Conservation (phyloP, 2,797 vertebrate species). For the Liasis olivaceus region DNA sequence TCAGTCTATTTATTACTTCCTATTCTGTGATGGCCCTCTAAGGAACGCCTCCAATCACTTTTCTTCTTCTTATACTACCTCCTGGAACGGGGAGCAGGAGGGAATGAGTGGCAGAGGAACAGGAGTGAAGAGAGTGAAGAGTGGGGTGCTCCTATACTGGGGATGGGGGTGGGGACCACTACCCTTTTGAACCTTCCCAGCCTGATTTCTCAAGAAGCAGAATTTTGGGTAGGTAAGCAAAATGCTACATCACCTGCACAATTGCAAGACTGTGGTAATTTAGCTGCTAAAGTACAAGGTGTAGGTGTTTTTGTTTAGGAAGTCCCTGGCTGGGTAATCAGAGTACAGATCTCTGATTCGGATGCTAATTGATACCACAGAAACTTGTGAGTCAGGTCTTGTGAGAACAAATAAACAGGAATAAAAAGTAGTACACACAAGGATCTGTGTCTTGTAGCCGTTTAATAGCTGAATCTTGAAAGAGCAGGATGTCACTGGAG, state of each 20-base stretch:
- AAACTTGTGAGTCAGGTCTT: background rate
- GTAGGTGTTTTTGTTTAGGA: background rate
- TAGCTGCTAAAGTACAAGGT: background rate
- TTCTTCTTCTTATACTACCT: background rate
- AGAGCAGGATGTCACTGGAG: background rate
- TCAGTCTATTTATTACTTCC: background rate
- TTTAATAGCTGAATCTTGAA: background rate
- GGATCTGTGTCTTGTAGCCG: background rate
- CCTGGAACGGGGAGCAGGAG: background rate
- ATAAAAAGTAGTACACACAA: background rate
- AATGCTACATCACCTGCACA: background rate
- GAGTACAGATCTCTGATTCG: background rate
- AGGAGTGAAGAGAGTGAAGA: background rate
- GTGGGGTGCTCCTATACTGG: background rate
- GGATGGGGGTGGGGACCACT: background rate
- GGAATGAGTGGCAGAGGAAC: background rate
- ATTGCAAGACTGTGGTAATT: background rate
- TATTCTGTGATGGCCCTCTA: background rate
- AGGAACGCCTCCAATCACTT: background rate
- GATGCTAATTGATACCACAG: background rate
- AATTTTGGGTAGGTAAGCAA: background rate
- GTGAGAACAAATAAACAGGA: background rate
- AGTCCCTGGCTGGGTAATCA: background rate
- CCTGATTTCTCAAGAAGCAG: background rate
- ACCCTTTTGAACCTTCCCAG: background rate